A percentile compares a stretch with the other conserved stretches of the same genome.
phyloP scores from a whole-genome alignment of 1,140 invertebrate species.

The Bombus vancouverensis region DNA sequence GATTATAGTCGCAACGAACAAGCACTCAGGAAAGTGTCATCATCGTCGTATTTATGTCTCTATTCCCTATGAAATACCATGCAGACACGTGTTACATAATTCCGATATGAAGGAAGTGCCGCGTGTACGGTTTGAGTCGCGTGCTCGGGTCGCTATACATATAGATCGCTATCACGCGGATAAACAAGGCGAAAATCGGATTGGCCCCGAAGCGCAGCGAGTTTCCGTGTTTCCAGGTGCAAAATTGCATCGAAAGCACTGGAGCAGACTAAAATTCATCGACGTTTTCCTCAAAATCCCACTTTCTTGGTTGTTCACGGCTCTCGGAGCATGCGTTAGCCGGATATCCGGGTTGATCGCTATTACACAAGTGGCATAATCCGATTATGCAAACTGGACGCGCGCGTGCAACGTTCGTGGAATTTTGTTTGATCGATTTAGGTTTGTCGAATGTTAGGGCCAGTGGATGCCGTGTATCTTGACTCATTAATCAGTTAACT shows the following conservation, averaged over 20 bases:
- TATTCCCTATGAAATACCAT: neutral
- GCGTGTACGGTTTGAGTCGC: neutral
- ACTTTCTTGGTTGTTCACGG: neutral
- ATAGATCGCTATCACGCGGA: neutral
- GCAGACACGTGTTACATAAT: neutral
- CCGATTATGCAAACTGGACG: slow-evolving; percentile 28
- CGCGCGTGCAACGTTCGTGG: neutral
- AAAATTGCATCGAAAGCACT: neutral
- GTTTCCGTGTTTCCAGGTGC: neutral
- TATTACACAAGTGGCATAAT: slow-evolving; percentile 9
- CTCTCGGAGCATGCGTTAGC: neutral
- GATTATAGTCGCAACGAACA: no score
- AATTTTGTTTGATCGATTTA: neutral
- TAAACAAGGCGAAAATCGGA: neutral
- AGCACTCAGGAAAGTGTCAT: neutral
- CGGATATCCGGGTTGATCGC: slow-evolving; percentile 20
- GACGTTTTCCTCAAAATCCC: neutral
- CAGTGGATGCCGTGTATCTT: no score
- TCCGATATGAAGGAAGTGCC: slow-evolving; percentile 5
- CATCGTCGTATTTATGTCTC: neutral
- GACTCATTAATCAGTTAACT: no score
- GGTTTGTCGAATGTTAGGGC: no score
- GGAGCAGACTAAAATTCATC: neutral
- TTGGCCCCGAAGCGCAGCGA: neutral
- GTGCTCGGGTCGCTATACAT: neutral